Conservation (phyloP, 2,797 vertebrate species). For the Melanogrammus aeglefinus region DNA sequence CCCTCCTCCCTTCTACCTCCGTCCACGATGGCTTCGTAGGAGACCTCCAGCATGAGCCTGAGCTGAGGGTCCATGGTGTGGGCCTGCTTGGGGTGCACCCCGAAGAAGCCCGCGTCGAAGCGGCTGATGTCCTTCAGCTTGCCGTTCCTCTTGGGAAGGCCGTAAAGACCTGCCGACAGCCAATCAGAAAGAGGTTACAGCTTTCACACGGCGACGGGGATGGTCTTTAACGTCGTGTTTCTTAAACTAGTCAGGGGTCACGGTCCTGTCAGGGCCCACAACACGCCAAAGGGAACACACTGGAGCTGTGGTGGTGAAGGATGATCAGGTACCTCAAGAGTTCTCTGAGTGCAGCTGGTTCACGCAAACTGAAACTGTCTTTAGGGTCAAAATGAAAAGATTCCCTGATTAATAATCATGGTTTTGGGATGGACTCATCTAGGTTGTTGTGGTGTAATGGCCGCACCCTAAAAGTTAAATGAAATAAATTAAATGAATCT, state of each 20-base stretch:
- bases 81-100: constrained; percentile 91
- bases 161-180: constrained; percentile 81
- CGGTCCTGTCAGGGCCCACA: no score
- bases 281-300: no score
- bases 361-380: not conserved
- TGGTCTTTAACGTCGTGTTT: not conserved
- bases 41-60: constrained; percentile 86
- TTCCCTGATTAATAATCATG: no score
- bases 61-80: constrained; percentile 98
- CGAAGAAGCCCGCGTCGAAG: constrained; percentile 94
- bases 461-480: no score
- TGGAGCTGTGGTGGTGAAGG: no score
- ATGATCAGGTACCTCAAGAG: no score
- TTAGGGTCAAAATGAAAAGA: no score
- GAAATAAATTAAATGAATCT: no score
- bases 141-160: constrained; percentile 87
- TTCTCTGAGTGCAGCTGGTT: not conserved
- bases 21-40: constrained; percentile 93
- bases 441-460: no score
- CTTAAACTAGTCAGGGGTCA: not conserved
- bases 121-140: constrained; percentile 93
- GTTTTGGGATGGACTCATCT: no score
- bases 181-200: not conserved
- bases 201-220: not conserved
- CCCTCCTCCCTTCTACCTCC: constrained; percentile 74